These are phyloP conservation scores for Chrysaora quinquecirrha DNA, from an alignment of 30 jellyfish, hydroid and myxozoan genomes.

Conservation along the genomic window DNA sequence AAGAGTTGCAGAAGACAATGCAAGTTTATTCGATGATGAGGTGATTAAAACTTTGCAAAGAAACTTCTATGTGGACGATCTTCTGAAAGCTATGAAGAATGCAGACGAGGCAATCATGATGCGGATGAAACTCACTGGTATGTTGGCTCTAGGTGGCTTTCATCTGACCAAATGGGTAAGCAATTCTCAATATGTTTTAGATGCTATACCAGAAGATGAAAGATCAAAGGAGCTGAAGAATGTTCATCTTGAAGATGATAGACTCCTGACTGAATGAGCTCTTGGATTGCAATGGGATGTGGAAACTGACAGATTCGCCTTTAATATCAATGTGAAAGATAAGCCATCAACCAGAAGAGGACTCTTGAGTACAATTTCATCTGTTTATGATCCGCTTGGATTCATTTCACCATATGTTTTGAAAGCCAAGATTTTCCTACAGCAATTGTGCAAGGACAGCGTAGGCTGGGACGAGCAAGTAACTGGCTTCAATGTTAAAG, in stretches of 20 bases:
- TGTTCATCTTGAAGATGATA: constrained; percentile 19
- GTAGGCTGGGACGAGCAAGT: constrained; percentile 51
- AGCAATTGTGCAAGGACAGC: constrained; percentile 24
- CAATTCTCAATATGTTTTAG: constrained; percentile 20
- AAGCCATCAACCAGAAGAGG: constrained; percentile 62
- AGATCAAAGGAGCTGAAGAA: constrained; percentile 31
- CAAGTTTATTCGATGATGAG: constrained; percentile 4
- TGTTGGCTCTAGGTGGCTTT: constrained; percentile 42
- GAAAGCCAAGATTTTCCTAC: constrained; percentile 44
- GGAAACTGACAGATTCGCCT: constrained; percentile 33
- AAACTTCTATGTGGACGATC: constrained; percentile 66
- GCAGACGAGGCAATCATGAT: constrained; percentile 27
- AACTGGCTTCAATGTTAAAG: not conserved
- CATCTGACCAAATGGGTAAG: constrained; percentile 46
- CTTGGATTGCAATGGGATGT: constrained; percentile 63
- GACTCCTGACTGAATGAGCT: constrained; percentile 60
- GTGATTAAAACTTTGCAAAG: constrained; percentile 18
- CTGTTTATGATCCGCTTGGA: constrained; percentile 74
- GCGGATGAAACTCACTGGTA: not conserved
- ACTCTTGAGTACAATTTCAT: constrained; percentile 8
- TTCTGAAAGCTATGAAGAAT: constrained; percentile 23
- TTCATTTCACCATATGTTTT: constrained; percentile 49
- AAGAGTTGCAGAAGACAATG: constrained; percentile 50
- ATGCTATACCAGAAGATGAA: constrained; percentile 41
- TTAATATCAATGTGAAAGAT: constrained; percentile 11